Conservation (phyloP, 2,113 vertebrate genomes). For the Montifringilla adamsi region DNA sequence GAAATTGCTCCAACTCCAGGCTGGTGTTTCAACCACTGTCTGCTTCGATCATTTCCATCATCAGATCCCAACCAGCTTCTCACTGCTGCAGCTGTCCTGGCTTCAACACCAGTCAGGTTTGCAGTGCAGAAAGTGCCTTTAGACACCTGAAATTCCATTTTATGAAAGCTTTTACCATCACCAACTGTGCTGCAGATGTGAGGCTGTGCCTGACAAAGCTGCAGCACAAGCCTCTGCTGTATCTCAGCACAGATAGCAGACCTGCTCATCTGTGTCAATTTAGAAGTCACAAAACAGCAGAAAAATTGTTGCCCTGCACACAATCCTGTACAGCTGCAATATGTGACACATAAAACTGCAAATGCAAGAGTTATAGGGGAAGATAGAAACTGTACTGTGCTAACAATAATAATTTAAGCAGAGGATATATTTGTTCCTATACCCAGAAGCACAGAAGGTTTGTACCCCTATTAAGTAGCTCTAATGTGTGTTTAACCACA, state of each 20-base stretch:
- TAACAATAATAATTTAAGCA: not conserved
- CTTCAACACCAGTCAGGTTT: not conserved
- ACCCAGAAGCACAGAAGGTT: not conserved
- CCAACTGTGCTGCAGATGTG: not conserved
- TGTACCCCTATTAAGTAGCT: not conserved
- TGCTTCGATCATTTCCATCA: not conserved
- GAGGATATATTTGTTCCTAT: not conserved
- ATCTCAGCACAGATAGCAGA: not conserved
- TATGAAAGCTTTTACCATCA: not conserved
- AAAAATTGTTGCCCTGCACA: not conserved
- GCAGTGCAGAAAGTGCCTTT: not conserved
- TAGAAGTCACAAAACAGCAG: not conserved
- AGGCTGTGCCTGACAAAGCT: not conserved
- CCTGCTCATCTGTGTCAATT: not conserved
- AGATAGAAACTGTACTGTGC: not conserved
- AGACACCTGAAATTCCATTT: not conserved
- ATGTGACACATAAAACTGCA: not conserved
- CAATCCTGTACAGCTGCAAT: not conserved
- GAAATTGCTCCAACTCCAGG: not conserved
- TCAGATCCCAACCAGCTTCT: not conserved
- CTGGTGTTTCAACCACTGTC: not conserved
- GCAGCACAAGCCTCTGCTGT: not conserved
- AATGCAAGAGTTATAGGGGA: not conserved
- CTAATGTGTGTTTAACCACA: not conserved
- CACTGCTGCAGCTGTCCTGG: not conserved